Base-by-base conservation (phyloP, 2,888 invertebrate species). In the Eupithecia exiguata region DNA sequence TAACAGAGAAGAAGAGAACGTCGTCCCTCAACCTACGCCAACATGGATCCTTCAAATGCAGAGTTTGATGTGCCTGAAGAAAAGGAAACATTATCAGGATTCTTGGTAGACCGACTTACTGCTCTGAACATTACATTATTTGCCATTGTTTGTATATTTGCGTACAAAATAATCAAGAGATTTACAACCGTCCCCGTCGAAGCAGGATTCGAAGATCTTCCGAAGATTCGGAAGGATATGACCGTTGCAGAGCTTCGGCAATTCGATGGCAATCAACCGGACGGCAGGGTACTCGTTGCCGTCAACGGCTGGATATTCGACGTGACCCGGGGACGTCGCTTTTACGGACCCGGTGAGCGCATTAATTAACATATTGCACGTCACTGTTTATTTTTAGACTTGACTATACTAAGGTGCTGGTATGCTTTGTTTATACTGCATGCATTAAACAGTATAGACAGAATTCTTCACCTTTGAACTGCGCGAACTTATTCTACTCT, bases 221-320 rank as follows among this genome's bases (percentile, higher is more conserved):
- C 98, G 16, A 98, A 97, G 92, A 87, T 99, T 86, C 96, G 98
- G 82, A 96, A 96, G 84, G 99, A 99, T 89, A 98, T 99, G 95
- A 98, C 98, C 5, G 95, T 98, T 62, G 96, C 97, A 82, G 98
- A 99, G 90, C 93, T 99, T 79, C 96, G 96, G 81, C 96, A 96
- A 81, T 99, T 96, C 89, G 97, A 99, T 89, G 99, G 99, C 7
- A 97, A 94, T 72, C 97, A 97, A 85, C 94, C 96, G 43, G 98
- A 99, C 86, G 98, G 98, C 38, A 95, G 99, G 80, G 97, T 99
- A 77, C 95, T 99, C 79, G 96, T 99, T 63, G 99, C 98, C 12
- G 98, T 99, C 70, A 99, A 99, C 91, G 98, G 99, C 38, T 98
- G 96, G 94, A 97, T 99, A 70, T 99, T 98, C 93, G 99, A 99